Evolutionary conservation across 2,888 invertebrate species (phyloP), one percentile per base, ranked within the genome.

Genomic region (Eilema caniola): DNA sequence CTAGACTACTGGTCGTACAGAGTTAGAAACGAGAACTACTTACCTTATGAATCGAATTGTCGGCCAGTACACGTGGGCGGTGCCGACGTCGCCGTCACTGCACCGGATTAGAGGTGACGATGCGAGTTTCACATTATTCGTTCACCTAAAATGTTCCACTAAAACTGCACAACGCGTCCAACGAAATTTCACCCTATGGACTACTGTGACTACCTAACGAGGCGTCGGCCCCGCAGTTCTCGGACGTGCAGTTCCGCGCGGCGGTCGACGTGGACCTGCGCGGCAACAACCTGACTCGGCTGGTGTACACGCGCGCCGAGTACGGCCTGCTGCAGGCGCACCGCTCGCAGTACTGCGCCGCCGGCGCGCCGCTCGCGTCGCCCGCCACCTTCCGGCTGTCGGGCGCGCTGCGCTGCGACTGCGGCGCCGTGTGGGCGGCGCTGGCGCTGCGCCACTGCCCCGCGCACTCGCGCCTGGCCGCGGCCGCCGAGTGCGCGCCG

Each of bases 341-440:
- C 65, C 23, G 0, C 4, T 61, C 71, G 4, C 0, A 0, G 31
- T 69, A 62, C 66, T 81, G n/a, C 5, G 28, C 10, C 16, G 23
- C 0, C 37, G 24, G 28, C 37, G 28, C 33, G 57, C 14, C 53
- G 7, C 0, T 10, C 12, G 0, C 61, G 31, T 0, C 33, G 10
- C 25, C 10, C 0, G 57, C 62, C 41, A 1, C 14, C 0, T 0
- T 67, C 73, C 24, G 24, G 33, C 62, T 77, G 66, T 14, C 0
- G 5, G 8, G 7, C 47, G 0, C 60, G 67, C 73, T 80, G 3
- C 12, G 3, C 28, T 82, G 81, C 74, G 83, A 82, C 83, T 82
- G 81, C 69, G 12, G 65, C 72, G 11, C 20, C 71, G 66, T 65
- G 41, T 2, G 41, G 31, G 41, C 62, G 62, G 47, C 69, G 62